Evolutionary conservation across 2,888 invertebrate species (phyloP).

Genomic region (Deilephila porcellus): DNA sequence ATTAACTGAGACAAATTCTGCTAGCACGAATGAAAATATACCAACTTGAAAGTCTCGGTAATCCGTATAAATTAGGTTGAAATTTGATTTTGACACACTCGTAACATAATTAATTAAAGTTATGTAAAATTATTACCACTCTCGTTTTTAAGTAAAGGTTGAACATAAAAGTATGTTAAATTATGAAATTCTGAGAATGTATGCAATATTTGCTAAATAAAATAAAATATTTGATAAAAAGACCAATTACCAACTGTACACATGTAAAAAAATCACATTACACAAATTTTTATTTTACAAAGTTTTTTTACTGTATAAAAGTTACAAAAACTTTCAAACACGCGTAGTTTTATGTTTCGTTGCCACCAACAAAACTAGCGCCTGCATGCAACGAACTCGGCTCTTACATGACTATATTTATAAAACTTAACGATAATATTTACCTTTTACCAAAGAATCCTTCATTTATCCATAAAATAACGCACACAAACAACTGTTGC

Average conservation of each 20-base stretch:
- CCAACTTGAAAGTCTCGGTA: too few species aligned
- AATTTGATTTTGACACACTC: too few species aligned
- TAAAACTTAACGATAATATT: conserved; percentile 24
- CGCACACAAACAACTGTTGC: conserved; percentile 60
- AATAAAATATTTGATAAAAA: neutral
- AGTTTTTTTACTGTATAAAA: neutral
- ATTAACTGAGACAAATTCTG: neutral
- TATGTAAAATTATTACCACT: too few species aligned
- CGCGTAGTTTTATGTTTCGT: neutral
- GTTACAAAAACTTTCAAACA: neutral
- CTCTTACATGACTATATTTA: neutral
- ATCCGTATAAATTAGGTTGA: too few species aligned
- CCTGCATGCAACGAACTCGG: neutral
- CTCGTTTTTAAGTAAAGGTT: too few species aligned
- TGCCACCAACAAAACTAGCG: neutral
- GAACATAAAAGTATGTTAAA: neutral
- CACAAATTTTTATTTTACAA: neutral
- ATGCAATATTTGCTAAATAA: neutral
- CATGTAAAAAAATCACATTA: neutral
- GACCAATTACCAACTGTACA: neutral
- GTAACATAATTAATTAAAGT: too few species aligned
- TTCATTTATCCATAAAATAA: conserved; percentile 59
- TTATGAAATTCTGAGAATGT: neutral
- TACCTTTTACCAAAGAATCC: conserved; percentile 68
- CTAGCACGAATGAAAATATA: neutral